Evolutionary conservation across 92 coral and sea anemone genomes (phyloP), one percentile per base, ranked within the genome.

Genomic region (Palythoa caribaeorum): DNA sequence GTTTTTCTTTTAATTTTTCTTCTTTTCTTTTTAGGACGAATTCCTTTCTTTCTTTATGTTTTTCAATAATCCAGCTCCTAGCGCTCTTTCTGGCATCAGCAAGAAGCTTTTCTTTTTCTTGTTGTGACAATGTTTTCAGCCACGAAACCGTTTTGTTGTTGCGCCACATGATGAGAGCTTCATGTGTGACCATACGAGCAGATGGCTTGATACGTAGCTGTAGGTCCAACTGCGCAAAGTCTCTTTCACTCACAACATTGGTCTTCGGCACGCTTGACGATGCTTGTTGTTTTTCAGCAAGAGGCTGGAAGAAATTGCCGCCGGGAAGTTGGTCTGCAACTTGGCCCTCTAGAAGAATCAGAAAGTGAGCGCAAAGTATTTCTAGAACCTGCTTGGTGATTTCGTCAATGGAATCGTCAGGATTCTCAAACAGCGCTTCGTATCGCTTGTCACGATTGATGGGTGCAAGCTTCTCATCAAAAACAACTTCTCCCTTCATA

Each of bases 191-290:
- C 79, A 76, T 76, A 12, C 38, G 63, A 12, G 79, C 79, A 15
- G 79, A 21, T 76, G 79, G 63, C 57, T 76, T 76, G 38, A 76
- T 38, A 47, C 44, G 36, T 51, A 76, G 63, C 52, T 72, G 77
- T 15, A 72, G 19, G 15, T 51, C 65, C 37, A 76, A 12, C 16
- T 76, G 80, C 15, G 80, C 80, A 19, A 50, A 76, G 38, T 76
- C 80, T 76, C 80, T 76, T 57, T 76, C 66, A 48, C 80, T 76
- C n/a, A 76, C 65, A 13, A 37, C 54, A 57, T 76, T 76, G 38
- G 80, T 76, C 38, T 76, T 76, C 16, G 80, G 66, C 38, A 54
- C 10, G n/a, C 55, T 62, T 80, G 53, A 19, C 39, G 40, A 9
- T 66, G 21, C n/a, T 17, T 21, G 13, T 55, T 79, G 71, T 54